Conservation (phyloP, 37 sponge, comb jelly and placozoan species). For the Hormiphora californensis region DNA sequence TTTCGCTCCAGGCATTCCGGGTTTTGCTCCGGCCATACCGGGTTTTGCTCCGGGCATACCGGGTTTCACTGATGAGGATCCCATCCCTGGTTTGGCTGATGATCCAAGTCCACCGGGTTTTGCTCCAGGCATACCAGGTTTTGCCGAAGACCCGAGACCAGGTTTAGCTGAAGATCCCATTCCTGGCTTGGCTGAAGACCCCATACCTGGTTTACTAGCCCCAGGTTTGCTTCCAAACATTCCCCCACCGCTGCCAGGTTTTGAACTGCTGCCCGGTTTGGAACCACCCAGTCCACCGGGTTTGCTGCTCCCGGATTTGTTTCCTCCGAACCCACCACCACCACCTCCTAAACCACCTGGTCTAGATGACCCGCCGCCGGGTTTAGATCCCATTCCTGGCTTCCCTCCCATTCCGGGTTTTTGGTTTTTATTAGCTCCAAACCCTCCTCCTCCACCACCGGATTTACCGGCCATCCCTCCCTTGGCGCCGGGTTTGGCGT, state of each 20-base stretch:
- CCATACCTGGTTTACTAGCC: background rate
- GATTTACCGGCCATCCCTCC: no score
- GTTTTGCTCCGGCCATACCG: constrained; percentile 2
- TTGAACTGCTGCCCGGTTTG: background rate
- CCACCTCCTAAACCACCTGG: background rate
- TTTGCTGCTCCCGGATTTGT: background rate
- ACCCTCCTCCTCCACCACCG: background rate
- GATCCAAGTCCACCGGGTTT: constrained; percentile 26
- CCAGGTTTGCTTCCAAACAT: no score
- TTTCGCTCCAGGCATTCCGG: constrained; percentile 5
- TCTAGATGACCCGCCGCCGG: background rate
- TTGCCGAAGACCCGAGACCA: background rate
- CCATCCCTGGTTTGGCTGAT: background rate
- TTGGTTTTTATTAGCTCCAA: no score
- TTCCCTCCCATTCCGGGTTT: no score
- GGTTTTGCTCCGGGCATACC: constrained; percentile 25
- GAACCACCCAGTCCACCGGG: background rate
- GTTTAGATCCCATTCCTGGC: background rate
- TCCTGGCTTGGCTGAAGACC: background rate
- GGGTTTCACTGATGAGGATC: background rate
- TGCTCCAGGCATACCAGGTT: background rate
- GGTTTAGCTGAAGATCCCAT: background rate
- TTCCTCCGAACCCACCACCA: background rate
- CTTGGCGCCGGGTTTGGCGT: no score
- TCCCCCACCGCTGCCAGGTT: constrained; percentile 11